Evolutionary conservation across 2,888 invertebrate genomes (phyloP), one percentile per base, ranked within the genome.

Genomic region (Acleris cristana): DNA sequence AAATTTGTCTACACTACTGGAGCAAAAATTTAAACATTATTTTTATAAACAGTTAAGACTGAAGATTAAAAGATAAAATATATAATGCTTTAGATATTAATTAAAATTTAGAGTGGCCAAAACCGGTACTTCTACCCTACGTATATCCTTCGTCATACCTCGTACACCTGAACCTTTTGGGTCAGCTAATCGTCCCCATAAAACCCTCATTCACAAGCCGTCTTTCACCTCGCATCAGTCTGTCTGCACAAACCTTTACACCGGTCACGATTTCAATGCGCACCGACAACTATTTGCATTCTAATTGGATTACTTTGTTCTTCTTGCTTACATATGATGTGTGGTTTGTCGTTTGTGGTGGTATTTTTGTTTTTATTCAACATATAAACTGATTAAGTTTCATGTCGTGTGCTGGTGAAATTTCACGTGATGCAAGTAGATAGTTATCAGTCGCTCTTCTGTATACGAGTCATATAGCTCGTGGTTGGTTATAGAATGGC

Each of bases 251-350:
- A 34, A 53, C 45, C 53, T 53, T 81, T 79, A 79, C 78, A 80
- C 76, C 74, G 75, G 79, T 76, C 77, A 80, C 80, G 79, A 79
- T 83, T 84, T 81, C 82, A 83, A 84, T 83, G 78, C 79, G 77
- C 78, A 76, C 76, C 75, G 72, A 72, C 71, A 73, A 74, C 70
- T 70, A 83, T 84, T 86, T 82, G 79, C 82, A 83, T 86, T 83
- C 85, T 84, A 82, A 86, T 85, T 85, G 78, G 77, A 79, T 80
- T 78, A 80, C 30, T 65, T 69, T 69, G 60, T 61, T 64, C 53
- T 61, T 64, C 53, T 48, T 57, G 57, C 57, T 57, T 57, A 76
- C 73, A 74, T 73, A 77, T 78, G 71, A 75, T 71, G 72, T 67
- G 72, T 73, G 73, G 69, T 76, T 77, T 76, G 75, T 75, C 69